phyloP scores from a whole-genome alignment of 2,888 invertebrate species.

The Mactromeris polynyma region DNA sequence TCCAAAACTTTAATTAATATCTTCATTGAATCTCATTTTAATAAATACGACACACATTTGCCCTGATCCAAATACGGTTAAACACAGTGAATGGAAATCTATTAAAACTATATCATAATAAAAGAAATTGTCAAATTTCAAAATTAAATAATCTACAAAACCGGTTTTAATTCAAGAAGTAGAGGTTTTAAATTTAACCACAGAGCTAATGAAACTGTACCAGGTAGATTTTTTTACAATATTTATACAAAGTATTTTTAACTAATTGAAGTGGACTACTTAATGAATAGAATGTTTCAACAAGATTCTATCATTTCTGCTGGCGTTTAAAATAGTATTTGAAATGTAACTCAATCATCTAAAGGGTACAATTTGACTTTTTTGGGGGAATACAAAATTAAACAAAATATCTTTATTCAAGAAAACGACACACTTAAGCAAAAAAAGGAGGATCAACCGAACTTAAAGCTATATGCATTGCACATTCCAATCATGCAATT shows the following conservation, averaged over 20 bases:
- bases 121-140: constrained; percentile 6
- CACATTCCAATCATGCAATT: no score
- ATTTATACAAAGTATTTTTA: constrained; percentile 7
- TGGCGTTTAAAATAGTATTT: background rate
- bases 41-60: background rate
- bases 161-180: background rate
- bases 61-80: background rate
- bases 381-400: background rate
- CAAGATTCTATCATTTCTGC: background rate
- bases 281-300: background rate
- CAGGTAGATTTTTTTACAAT: background rate
- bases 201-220: background rate
- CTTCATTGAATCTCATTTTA: background rate
- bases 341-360: constrained; percentile 1
- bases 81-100: background rate
- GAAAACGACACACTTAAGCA: background rate
- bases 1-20: background rate
- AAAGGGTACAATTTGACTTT: background rate
- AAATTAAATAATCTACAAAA: background rate
- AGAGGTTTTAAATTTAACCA: background rate
- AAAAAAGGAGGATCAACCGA: no score
- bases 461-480: no score
- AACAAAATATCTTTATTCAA: background rate
- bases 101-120: background rate
- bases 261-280: constrained; percentile 14